Evolutionary conservation across 1,140 invertebrate species (phyloP).

Genomic region (Ceratina australensis): DNA sequence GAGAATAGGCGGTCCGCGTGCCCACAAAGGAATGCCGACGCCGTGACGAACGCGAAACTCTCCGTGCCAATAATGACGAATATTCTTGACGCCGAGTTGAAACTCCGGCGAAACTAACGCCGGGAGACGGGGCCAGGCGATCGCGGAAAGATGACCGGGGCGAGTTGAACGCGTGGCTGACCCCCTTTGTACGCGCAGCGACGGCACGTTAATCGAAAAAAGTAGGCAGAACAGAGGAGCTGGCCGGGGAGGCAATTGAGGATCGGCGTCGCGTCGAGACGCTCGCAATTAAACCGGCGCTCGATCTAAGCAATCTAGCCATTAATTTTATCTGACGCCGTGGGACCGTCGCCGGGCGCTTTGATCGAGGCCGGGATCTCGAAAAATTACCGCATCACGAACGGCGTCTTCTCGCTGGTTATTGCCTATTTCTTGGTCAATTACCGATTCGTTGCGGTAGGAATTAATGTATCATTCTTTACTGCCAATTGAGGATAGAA

Average conservation of each 20-base stretch:
- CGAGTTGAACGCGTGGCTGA: conserved; percentile 35
- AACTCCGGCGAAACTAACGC: not conserved
- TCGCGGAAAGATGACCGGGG: not conserved
- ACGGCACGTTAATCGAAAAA: conserved; percentile 42
- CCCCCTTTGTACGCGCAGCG: conserved; percentile 39
- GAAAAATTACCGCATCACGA: not conserved
- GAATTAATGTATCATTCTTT: too few relatives aligned
- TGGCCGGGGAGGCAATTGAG: conserved; percentile 12
- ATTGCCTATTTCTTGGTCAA: not conserved
- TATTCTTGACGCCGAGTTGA: conserved; percentile 6
- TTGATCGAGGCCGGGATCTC: not conserved
- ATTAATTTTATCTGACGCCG: conserved; percentile 40
- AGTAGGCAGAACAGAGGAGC: conserved; percentile 35
- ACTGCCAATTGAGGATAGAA: too few relatives aligned
- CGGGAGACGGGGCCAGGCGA: too few relatives aligned
- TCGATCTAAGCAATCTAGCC: conserved; percentile 22
- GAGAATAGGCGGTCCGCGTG: not conserved
- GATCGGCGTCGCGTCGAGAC: conserved; percentile 43
- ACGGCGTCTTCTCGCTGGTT: not conserved
- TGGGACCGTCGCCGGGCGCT: not conserved
- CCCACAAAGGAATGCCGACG: conserved; percentile 1
- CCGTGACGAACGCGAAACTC: conserved; percentile 29
- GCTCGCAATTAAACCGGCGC: conserved; percentile 32
- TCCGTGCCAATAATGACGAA: conserved; percentile 29
- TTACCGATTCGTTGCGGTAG: too few relatives aligned